Base-by-base conservation (phyloP, 1,140 invertebrate species). In the Caenorhabditis latens region DNA sequence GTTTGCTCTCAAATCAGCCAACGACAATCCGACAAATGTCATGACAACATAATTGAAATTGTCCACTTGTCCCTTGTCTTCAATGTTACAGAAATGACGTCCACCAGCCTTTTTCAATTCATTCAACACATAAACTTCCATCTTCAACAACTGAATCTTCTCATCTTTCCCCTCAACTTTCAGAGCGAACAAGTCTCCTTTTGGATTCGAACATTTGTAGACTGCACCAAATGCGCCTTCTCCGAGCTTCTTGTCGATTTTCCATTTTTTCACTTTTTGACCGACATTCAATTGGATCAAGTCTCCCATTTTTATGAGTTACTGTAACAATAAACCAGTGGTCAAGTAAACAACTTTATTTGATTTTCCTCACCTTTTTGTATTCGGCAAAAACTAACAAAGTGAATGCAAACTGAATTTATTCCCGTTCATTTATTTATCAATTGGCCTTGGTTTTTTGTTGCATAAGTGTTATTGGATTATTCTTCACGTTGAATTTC, bases 211-310 rank as follows among this genome's bases (percentile, higher is more conserved):
- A 55, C 88, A 89, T 86, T 88, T 89, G 86, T 90, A 90, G 42
- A 90, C 90, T 11, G 90, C 90, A 16, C 90, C 89, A 50, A 91
- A 91, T 16, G 86, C 87, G 9, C 90, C 90, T 63, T 91, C 90
- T 14, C 90, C 90, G 13, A 91, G 86, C 85, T 91, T 91, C 79
- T 91, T 91, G 14, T 90, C 85, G 58, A 91, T 88, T 32, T 55
- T 86, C 90, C 90, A 90, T 14, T 83, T 65, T 48, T 85, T 75
- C 19, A 87, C 79, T 84, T 87, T 82, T n/a, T 57, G 55, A 63
- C 87, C 84, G 57, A 48, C 75, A 42, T 21, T 83, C 21, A 79
- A 24, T 50, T 79, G 71, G 71, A 79, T 79, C 71, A 79, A 79
- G 71, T 79, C 71, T 48, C 71, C 71, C 71, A 79, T 79, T 79